phyloP scores from a whole-genome alignment of 92 coral and sea anemone species.

The Phenganax marumi region DNA sequence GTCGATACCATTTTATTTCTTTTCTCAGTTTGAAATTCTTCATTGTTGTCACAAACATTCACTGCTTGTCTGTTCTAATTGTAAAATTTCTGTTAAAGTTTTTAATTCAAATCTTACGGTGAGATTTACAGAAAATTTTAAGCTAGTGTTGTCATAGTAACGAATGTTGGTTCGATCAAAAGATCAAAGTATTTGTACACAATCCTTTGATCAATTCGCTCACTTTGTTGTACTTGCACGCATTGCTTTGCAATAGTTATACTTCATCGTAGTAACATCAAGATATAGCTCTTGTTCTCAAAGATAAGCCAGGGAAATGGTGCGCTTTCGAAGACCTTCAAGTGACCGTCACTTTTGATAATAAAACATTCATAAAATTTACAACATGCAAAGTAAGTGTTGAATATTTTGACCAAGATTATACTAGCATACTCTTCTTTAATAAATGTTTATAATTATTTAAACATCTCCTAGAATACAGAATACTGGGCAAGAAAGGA shows the following conservation, averaged over 20 bases:
- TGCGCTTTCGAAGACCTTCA: background rate
- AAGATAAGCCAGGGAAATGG: background rate
- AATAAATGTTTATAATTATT: background rate
- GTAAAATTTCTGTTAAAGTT: background rate
- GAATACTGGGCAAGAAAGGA: conserved; percentile 95
- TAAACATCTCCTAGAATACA: conserved; percentile 63
- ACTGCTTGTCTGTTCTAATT: too few species aligned
- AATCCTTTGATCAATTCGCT: background rate
- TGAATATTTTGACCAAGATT: too few species aligned
- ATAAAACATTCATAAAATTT: too few species aligned
- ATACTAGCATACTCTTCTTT: too few species aligned
- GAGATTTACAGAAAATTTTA: background rate
- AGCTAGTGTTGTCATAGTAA: conserved; percentile 24
- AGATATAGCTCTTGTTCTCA: too few species aligned
- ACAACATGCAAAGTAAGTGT: too few species aligned
- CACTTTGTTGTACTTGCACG: background rate
- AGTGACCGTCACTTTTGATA: background rate
- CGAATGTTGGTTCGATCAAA: conserved; percentile 44
- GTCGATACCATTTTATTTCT: conserved; percentile 56
- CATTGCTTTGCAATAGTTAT: too few species aligned
- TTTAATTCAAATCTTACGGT: background rate
- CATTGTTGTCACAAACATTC: too few species aligned
- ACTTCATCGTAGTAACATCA: too few species aligned
- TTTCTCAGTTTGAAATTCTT: background rate
- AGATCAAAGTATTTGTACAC: conserved; percentile 27